Evolutionary conservation across 1,140 invertebrate species (phyloP).

Genomic region (Plectrocnemia conspersa): DNA sequence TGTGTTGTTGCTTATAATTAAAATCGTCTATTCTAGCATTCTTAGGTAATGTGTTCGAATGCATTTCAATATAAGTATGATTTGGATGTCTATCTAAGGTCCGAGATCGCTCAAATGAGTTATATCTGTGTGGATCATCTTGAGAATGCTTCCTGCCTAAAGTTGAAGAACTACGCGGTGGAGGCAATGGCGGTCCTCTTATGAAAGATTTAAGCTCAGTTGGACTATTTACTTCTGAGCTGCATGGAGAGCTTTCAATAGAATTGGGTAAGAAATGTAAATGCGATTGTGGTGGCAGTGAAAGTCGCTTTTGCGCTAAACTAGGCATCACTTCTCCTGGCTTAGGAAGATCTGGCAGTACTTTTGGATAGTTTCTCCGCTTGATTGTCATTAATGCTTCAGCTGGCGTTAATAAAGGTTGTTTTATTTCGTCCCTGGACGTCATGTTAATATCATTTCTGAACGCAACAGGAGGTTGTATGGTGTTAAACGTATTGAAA

Average conservation of each 20-base stretch:
- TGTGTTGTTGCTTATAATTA: slow-evolving; percentile 11
- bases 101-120: slow-evolving; percentile 45
- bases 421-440: slow-evolving; percentile 52
- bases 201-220: slow-evolving; percentile 37
- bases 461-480: slow-evolving; percentile 51
- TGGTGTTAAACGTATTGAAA: slow-evolving; percentile 47
- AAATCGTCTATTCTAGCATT: slow-evolving; percentile 7
- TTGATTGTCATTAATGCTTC: slow-evolving; percentile 69
- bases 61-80: slow-evolving; percentile 40
- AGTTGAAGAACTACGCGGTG: slow-evolving; percentile 59
- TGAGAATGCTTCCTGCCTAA: slow-evolving; percentile 49
- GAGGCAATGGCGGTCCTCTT: slow-evolving; percentile 58
- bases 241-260: slow-evolving; percentile 37
- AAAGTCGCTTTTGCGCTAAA: slow-evolving; percentile 50
- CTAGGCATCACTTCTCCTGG: slow-evolving; percentile 35
- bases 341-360: slow-evolving; percentile 66
- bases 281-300: slow-evolving; percentile 48
- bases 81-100: slow-evolving; percentile 36
- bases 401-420: slow-evolving; percentile 53
- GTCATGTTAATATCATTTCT: slow-evolving; percentile 70
- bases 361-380: slow-evolving; percentile 75
- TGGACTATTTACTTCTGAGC: slow-evolving; percentile 43
- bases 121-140: slow-evolving; percentile 37
- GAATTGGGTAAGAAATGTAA: slow-evolving; percentile 44
- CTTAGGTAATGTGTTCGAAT: slow-evolving; percentile 43